Percentiles rank a stretch among this genome's conserved stretches.
Evolutionary conservation across 2,888 invertebrate genomes (phyloP).

Genomic region (Drosophila helvetica): DNA sequence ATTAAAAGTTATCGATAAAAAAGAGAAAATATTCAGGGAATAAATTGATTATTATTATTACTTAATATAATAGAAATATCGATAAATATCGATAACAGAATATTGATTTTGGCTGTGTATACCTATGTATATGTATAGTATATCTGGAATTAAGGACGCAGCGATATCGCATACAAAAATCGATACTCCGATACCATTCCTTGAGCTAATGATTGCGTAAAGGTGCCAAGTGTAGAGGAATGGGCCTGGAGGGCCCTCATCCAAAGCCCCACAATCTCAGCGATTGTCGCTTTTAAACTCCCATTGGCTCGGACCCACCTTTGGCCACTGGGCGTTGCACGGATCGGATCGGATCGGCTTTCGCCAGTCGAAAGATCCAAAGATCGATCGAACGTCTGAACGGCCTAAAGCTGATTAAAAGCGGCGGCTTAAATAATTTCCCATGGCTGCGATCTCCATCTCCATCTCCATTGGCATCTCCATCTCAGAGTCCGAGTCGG

Average conservation of each 20-base stretch:
- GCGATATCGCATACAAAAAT: slow-evolving; percentile 7
- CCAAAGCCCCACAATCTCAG: slow-evolving; percentile 11
- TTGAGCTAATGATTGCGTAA: slow-evolving; percentile 18
- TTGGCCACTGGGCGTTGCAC: slow-evolving; percentile 33
- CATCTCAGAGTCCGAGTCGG: neutral
- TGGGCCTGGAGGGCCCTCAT: neutral
- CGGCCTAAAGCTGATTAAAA: slow-evolving; percentile 50
- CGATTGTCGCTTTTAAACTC: slow-evolving; percentile 37
- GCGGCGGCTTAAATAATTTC: slow-evolving; percentile 49
- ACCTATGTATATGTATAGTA: no score
- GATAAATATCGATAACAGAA: no score
- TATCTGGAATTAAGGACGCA: no score
- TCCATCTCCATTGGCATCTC: slow-evolving; percentile 1
- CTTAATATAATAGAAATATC: no score
- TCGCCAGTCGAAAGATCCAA: slow-evolving; percentile 43
- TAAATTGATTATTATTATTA: no score
- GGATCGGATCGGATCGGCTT: slow-evolving; percentile 29
- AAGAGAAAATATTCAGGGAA: no score
- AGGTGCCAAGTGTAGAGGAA: slow-evolving; percentile 22
- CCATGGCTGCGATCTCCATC: slow-evolving; percentile 42
- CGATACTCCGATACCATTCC: neutral
- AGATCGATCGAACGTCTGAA: slow-evolving; percentile 37
- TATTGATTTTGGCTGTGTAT: no score
- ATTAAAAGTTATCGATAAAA: no score
- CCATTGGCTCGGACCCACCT: slow-evolving; percentile 21